Conservation (phyloP, 2,797 vertebrate species). For the Clarias platycephalus region DNA sequence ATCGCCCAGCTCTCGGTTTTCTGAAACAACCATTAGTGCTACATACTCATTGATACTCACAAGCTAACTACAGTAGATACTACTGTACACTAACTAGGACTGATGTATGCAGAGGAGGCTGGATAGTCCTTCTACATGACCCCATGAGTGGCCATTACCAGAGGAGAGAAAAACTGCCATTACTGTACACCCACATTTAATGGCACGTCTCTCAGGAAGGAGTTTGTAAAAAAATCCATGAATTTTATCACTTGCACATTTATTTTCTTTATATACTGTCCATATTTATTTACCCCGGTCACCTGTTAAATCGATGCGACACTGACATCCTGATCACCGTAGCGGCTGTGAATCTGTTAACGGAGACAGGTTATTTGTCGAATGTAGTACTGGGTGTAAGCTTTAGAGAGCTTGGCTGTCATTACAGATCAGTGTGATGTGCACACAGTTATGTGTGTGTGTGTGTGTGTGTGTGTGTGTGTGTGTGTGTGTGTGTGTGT, state of each 20-base stretch:
- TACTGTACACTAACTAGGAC: no score
- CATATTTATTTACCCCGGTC: not conserved
- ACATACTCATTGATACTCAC: not conserved
- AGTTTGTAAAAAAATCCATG: not conserved
- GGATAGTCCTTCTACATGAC: no score
- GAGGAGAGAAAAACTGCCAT: not conserved
- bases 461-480: not conserved
- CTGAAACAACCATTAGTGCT: no score
- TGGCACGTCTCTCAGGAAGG: not conserved
- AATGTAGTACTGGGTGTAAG: not conserved
- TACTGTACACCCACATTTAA: not conserved
- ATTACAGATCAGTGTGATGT: not conserved
- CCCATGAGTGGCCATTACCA: not conserved
- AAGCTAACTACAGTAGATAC: not conserved
- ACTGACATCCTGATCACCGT: slow-evolving; percentile 2
- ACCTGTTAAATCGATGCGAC: not conserved
- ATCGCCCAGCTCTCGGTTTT: no score
- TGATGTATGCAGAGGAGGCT: no score
- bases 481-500: not conserved
- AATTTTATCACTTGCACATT: not conserved
- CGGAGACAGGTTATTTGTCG: not conserved
- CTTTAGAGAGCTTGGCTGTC: slow-evolving; percentile 9
- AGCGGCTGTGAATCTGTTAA: not conserved
- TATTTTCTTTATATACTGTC: not conserved
- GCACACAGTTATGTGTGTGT: not conserved